Evolutionary conservation across 2,797 vertebrate genomes (phyloP).

Genomic region (Sarcophilus harrisii): DNA sequence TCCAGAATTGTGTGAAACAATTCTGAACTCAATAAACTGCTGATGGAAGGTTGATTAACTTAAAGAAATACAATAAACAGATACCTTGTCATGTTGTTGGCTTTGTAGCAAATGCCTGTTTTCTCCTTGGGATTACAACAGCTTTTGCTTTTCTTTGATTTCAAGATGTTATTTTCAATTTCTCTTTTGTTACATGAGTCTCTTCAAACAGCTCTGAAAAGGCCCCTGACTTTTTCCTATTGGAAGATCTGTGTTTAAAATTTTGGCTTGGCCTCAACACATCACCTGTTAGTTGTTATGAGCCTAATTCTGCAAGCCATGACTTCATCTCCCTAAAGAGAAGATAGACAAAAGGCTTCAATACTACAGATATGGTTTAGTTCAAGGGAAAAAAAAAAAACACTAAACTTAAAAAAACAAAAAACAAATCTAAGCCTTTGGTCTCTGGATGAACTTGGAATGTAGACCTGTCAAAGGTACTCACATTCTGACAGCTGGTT

Average conservation of each 20-base stretch:
- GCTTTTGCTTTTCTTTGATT: conserved; percentile 80
- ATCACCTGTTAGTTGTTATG: conserved; percentile 88
- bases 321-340: conserved; percentile 86
- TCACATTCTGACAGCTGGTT: conserved; percentile 69
- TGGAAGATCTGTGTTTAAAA: conserved; percentile 71
- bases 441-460: conserved; percentile 72
- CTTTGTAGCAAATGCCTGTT: conserved; percentile 74
- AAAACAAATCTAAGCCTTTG: conserved; percentile 55
- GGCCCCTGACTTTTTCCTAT: conserved; percentile 70
- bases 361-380: conserved; percentile 67
- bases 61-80: conserved; percentile 81
- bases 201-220: conserved; percentile 75
- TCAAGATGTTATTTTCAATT: conserved; percentile 77
- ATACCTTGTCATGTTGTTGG: conserved; percentile 78
- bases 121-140: conserved; percentile 82
- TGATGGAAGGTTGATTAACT: conserved; percentile 76
- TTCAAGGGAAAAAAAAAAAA: conserved; percentile 54
- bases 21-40: conserved; percentile 81
- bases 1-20: conserved; percentile 69
- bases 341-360: conserved; percentile 77
- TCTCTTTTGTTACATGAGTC: conserved; percentile 75
- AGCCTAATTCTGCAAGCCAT: conserved; percentile 83
- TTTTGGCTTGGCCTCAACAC: conserved; percentile 78
- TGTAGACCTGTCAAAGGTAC: conserved; percentile 72
- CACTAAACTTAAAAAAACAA: background rate